phyloP scores from a whole-genome alignment of 2,113 vertebrate genomes.

The Halcyon senegalensis region DNA sequence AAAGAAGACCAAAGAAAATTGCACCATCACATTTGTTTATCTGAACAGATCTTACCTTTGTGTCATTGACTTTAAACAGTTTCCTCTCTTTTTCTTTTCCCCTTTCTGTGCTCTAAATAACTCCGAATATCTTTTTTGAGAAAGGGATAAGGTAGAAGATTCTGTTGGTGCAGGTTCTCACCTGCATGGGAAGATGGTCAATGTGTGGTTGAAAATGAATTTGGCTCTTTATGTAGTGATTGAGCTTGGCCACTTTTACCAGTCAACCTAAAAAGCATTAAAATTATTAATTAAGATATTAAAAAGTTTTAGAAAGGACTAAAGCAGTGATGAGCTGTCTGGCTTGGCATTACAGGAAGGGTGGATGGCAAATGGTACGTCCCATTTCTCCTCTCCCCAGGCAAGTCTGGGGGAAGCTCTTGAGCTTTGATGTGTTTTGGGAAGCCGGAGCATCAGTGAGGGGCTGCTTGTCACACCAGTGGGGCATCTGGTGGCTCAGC shows the following conservation, averaged over 20 bases:
- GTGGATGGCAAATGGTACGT: neutral
- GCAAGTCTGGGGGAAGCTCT: neutral
- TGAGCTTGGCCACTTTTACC: neutral
- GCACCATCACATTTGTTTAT: neutral
- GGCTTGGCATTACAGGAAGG: neutral
- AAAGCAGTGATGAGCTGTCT: neutral
- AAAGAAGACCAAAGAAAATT: conserved; percentile 1
- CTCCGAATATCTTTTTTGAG: neutral
- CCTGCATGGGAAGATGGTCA: fast-evolving
- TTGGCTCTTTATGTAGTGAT: neutral
- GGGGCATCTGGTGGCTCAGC: neutral
- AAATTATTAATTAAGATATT: neutral
- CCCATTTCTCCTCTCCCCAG: neutral
- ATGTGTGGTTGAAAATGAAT: neutral
- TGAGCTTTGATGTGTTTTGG: neutral
- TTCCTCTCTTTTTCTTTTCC: neutral
- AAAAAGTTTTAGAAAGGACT: neutral
- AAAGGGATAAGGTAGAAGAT: neutral
- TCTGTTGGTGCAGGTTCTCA: neutral
- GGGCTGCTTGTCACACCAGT: fast-evolving
- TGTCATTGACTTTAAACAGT: neutral
- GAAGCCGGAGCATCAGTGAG: neutral
- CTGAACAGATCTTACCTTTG: conserved; percentile 17
- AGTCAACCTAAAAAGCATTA: neutral
- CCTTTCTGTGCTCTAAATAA: conserved; percentile 13